A percentile compares a stretch with the other conserved stretches of the same genome.
phyloP scores from a whole-genome alignment of 2,888 invertebrate species.

The Ferdinandea cuprea region DNA sequence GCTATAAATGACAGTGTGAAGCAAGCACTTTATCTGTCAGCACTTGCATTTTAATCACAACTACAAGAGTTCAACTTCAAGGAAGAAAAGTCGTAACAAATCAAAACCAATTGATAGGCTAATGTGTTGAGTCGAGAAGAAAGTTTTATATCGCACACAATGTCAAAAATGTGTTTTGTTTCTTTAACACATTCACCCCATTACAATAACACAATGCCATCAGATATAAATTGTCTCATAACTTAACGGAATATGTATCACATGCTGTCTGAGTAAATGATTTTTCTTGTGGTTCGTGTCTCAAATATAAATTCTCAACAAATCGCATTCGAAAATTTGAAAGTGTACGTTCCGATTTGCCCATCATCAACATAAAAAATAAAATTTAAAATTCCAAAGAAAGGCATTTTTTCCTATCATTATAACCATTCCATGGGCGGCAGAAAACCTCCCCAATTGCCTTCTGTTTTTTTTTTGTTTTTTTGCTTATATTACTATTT shows the following conservation, averaged over 20 bases:
- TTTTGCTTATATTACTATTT: slow-evolving; percentile 28
- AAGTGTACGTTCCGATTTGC: slow-evolving; percentile 31
- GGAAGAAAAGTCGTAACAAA: slow-evolving; percentile 54
- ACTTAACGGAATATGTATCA: slow-evolving; percentile 7
- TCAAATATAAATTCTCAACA: slow-evolving; percentile 35
- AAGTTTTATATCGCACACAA: slow-evolving; percentile 37
- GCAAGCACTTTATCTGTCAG: slow-evolving; percentile 32
- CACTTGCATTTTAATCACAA: slow-evolving; percentile 23
- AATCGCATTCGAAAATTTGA: slow-evolving; percentile 8
- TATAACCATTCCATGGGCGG: background rate
- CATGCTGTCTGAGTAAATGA: background rate
- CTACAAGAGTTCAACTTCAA: slow-evolving; percentile 23
- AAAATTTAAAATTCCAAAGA: slow-evolving; percentile 20
- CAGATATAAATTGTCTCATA: slow-evolving; percentile 5
- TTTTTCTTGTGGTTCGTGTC: slow-evolving; percentile 35
- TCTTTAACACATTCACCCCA: slow-evolving; percentile 16
- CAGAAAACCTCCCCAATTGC: slow-evolving; percentile 27
- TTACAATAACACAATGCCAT: background rate
- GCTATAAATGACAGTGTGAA: slow-evolving; percentile 38
- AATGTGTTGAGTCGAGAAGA: slow-evolving; percentile 22
- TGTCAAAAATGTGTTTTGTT: background rate
- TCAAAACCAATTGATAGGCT: slow-evolving; percentile 35
- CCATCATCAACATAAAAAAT: too few species aligned
- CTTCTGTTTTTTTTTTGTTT: slow-evolving; percentile 13
- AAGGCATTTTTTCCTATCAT: slow-evolving; percentile 49